These are phyloP conservation scores for Agapornis roseicollis DNA, from an alignment of 2,113 vertebrate species.

Conservation along the genomic window DNA sequence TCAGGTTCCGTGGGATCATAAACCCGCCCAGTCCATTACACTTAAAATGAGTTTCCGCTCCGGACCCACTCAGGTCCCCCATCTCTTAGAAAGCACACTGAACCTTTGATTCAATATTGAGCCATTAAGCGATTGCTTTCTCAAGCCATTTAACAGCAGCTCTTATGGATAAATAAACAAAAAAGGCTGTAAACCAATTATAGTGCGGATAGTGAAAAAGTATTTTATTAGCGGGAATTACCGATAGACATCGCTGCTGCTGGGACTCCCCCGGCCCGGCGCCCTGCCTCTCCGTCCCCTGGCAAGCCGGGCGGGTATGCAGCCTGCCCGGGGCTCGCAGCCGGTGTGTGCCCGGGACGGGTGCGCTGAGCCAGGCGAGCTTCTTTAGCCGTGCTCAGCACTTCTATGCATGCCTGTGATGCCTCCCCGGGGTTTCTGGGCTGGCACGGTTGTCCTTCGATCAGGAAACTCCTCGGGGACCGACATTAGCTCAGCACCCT, in stretches of 20 bases:
- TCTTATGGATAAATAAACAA: slow-evolving; percentile 89
- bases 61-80: not conserved
- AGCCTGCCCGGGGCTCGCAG: not conserved
- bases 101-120: slow-evolving; percentile 76
- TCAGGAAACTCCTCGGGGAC: not conserved
- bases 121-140: slow-evolving; percentile 87
- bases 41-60: slow-evolving; percentile 62
- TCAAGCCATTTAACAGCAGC: slow-evolving; percentile 90
- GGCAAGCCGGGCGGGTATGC: not conserved
- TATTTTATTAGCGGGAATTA: slow-evolving; percentile 87
- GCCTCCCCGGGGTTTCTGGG: not conserved
- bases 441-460: not conserved
- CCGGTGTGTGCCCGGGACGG: accelerated
- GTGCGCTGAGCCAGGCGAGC: not conserved
- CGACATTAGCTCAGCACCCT: not conserved
- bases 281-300: not conserved
- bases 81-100: slow-evolving; percentile 16
- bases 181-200: slow-evolving; percentile 92
- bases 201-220: slow-evolving; percentile 81
- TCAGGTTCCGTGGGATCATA: not conserved
- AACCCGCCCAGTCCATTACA: slow-evolving; percentile 65
- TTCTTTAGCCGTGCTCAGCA: not conserved
- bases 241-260: slow-evolving; percentile 49
- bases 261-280: not conserved
- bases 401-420: accelerated